Base-by-base conservation (phyloP, 1,140 invertebrate species). In the Amphibalanus amphitrite region DNA sequence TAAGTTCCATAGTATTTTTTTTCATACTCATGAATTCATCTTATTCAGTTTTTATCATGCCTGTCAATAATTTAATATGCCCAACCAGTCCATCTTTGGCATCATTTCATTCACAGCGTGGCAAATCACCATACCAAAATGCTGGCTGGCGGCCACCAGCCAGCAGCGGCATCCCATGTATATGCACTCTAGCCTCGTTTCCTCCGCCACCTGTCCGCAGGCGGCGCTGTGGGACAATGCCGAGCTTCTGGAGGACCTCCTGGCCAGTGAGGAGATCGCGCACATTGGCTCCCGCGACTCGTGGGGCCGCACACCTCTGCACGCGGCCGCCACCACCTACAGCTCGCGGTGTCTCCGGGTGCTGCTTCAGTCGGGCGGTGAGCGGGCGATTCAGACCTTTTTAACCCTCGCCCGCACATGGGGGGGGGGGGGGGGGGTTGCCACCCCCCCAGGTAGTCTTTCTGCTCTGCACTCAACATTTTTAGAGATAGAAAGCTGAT, bases 211-310 rank as follows among this genome's bases (percentile, higher is more conserved):
- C 33, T 15, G 33, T 38, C 33, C 15, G 69, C 79, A 92, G 86
- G 91, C 91, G 26, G 91, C 92, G 4, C 79, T 95, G 28, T 96
- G 91, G 90, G 91, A 95, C 80, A 95, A 95, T 79, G 86, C 88
- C 20, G 92, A 95, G 77, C 82, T 95, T 0, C 81, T 95, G 30
- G 86, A 89, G 78, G 92, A 94, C 81, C 80, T 96, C 40, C 76
- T 96, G 3, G 83, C 86, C 70, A 90, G 88, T 1, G 89, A 89
- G 38, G 84, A 89, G 75, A 79, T 84, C 30, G 79, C 81, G n/a
- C 84, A 86, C 69, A 86, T 92, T 26, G 88, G 93, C 79, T 86
- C 85, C 69, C 84, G 85, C 71, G 91, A 93, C 79, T 85, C 85
- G 3, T 89, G 86, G 85, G 90, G 90, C 0, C 80, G 91, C 25